Conservation (phyloP, 2,888 invertebrate species). For the Chloroclysta siterata region DNA sequence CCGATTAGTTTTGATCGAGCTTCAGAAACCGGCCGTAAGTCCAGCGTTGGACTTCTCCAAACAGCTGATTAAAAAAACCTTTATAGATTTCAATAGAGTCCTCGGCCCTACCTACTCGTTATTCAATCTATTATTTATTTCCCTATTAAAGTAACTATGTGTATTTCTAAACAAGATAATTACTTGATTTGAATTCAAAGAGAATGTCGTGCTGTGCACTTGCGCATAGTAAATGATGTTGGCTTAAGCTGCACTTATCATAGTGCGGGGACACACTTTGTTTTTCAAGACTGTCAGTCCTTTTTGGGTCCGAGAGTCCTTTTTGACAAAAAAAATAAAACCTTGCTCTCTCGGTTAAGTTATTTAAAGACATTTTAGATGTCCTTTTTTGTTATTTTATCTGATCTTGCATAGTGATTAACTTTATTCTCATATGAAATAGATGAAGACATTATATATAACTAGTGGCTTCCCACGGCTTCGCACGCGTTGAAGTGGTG, state of each 20-base stretch:
- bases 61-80: not conserved
- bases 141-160: slow-evolving; percentile 8
- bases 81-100: not conserved
- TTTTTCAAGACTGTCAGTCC: slow-evolving; percentile 2
- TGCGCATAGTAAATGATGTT: slow-evolving; percentile 31
- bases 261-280: slow-evolving; percentile 14
- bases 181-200: slow-evolving; percentile 24
- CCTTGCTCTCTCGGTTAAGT: too few relatives aligned
- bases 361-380: too few relatives aligned
- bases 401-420: too few relatives aligned
- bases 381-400: too few relatives aligned
- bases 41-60: too few relatives aligned
- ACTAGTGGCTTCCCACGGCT: too few relatives aligned
- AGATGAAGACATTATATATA: too few relatives aligned
- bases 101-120: not conserved
- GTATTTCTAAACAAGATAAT: slow-evolving; percentile 19
- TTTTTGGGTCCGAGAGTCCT: not conserved
- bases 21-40: too few relatives aligned
- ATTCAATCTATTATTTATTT: not conserved
- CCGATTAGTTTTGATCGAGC: too few relatives aligned
- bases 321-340: too few relatives aligned
- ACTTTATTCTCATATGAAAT: too few relatives aligned
- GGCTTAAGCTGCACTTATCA: slow-evolving; percentile 22
- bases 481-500: too few relatives aligned
- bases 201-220: slow-evolving; percentile 26